A percentile compares a stretch with the other conserved stretches of the same genome.
These are phyloP conservation scores for Dendroctonus ponderosae DNA, from an alignment of 1,140 invertebrate genomes.

Conservation along the genomic window DNA sequence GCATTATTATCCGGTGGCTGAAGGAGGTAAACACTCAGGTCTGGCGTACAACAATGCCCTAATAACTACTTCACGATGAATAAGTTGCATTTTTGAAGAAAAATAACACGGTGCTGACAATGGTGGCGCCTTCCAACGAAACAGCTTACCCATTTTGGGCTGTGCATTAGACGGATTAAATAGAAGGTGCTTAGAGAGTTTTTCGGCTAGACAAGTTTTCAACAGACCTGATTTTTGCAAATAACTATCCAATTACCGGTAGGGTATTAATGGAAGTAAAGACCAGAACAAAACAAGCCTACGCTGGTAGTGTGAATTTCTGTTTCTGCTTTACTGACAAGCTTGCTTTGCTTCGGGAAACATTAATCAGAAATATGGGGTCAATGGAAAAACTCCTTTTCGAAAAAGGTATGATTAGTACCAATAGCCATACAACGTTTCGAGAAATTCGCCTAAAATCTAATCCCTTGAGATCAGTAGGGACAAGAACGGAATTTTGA, in stretches of 20 bases:
- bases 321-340: background rate
- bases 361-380: slow-evolving; percentile 13
- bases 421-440: too few relatives aligned
- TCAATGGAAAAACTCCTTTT: too few relatives aligned
- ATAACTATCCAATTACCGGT: background rate
- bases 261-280: background rate
- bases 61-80: slow-evolving; percentile 35
- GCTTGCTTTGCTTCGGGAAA: slow-evolving; percentile 1
- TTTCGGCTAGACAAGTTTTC: background rate
- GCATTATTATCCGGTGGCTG: slow-evolving; percentile 31
- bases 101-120: slow-evolving; percentile 34
- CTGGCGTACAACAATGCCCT: slow-evolving; percentile 34
- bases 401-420: too few relatives aligned
- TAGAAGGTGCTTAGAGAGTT: slow-evolving; percentile 1
- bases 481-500: too few relatives aligned
- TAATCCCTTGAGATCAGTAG: too few relatives aligned
- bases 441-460: too few relatives aligned
- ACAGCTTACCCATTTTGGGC: slow-evolving; percentile 27
- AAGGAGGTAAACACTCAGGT: slow-evolving; percentile 36
- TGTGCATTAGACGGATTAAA: slow-evolving; percentile 22
- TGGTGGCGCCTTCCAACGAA: slow-evolving; percentile 32
- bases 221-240: slow-evolving; percentile 3
- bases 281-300: background rate
- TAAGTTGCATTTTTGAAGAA: slow-evolving; percentile 33
- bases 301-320: background rate